Conservation (phyloP, 2,888 invertebrate genomes). For the Lepidochitona cinerea region DNA sequence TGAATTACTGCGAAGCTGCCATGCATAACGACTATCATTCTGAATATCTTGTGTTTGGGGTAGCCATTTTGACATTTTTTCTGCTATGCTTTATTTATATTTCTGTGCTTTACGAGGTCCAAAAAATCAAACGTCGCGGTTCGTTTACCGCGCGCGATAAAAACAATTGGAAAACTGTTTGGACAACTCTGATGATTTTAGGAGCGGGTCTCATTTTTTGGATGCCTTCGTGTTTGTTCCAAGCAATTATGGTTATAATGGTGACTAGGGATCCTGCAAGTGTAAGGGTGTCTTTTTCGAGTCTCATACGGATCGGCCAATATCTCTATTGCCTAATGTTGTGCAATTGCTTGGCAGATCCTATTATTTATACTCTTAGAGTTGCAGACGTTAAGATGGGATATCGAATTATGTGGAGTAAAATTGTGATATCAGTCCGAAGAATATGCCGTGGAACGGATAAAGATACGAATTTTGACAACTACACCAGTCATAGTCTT, state of each 20-base stretch:
- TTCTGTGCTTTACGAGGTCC: conserved; percentile 48
- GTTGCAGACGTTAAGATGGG: conserved; percentile 47
- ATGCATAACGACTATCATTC: conserved; percentile 49
- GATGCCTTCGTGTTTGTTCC: conserved; percentile 54
- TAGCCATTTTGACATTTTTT: conserved; percentile 46
- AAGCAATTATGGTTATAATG: conserved; percentile 42
- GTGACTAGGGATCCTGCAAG: conserved; percentile 30
- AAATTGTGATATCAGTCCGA: background rate
- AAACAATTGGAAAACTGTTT: conserved; percentile 45
- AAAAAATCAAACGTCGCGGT: conserved; percentile 27
- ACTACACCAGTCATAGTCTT: too few relatives aligned
- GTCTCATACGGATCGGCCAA: conserved; percentile 39
- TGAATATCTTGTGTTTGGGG: conserved; percentile 51
- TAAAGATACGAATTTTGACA: too few relatives aligned
- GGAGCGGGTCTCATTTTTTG: conserved; percentile 54
- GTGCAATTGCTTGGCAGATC: conserved; percentile 49
- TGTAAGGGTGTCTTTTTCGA: conserved; percentile 31
- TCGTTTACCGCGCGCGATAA: background rate
- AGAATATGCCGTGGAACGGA: background rate
- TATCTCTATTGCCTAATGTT: conserved; percentile 47
- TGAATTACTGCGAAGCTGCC: conserved; percentile 57
- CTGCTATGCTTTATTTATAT: conserved; percentile 50
- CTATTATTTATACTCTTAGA: conserved; percentile 54
- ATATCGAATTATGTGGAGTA: conserved; percentile 28
- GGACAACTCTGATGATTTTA: conserved; percentile 58